Evolutionary conservation across 2,113 vertebrate species (phyloP), one percentile per base, ranked within the genome.

Genomic region (Hiodon tergisus): DNA sequence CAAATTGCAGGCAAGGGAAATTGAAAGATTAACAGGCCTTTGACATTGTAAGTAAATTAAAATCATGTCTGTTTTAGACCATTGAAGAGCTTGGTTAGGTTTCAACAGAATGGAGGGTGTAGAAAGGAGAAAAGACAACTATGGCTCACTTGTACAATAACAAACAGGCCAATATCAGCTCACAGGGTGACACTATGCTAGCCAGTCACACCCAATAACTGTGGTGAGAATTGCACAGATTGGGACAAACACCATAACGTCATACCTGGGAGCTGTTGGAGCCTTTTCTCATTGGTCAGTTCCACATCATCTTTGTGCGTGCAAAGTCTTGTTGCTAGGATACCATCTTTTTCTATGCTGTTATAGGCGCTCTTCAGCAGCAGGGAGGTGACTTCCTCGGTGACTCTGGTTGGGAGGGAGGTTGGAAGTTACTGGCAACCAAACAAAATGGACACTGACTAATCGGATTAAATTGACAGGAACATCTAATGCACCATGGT

Each of bases 231-330:
- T 50, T 9, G 6, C 60, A 72, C 73, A 71, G 73, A 60, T 50
- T 46, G 10, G 50, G 47, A 6, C 16, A n/a, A 57, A 61, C 31
- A 77, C 50, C 17, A 58, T 50, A 59, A 31, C 3, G 31, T 46
- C 81, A 86, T 73, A 99, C 96, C 97, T 86, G 94, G 83, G 0
- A 99, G 89, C 77, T 95, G 91, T 65, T 90, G 89, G 63, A 98
- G 91, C 72, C 89, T 65, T 66, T 83, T 94, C 78, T 94, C 86
- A 0, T 99, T 99, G 5, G 95, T 99, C 67, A 95, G 83, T 78
- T 95, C 95, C 69, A 99, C 96, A 0, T 99, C 97, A 57, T 97
- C 94, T 83, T 95, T 98, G 86, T 98, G 97, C 0, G 97, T 98
- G 84, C 97, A 99, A 65, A 99, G 92, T 72, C 93, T 89, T 0